These are phyloP conservation scores for Xestia xanthographa DNA, from an alignment of 2,888 invertebrate genomes.

Conservation along the genomic window DNA sequence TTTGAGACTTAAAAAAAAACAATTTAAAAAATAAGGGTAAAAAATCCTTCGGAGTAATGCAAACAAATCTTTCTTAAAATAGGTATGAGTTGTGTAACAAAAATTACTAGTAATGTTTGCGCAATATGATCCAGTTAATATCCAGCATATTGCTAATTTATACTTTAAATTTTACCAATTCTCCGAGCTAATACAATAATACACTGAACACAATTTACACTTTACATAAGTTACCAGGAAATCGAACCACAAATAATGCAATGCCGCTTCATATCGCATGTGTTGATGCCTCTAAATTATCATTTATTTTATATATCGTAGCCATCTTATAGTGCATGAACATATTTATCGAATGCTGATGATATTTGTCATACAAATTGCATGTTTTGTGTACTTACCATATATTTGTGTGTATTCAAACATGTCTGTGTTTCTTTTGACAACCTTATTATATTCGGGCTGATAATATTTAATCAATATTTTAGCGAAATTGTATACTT, in stretches of 20 bases:
- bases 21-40: not conserved
- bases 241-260: slow-evolving; percentile 86
- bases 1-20: not conserved
- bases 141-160: not conserved
- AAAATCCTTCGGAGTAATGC: not conserved
- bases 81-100: too few relatives aligned
- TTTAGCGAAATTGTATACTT: not conserved
- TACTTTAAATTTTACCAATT: not conserved
- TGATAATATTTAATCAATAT: not conserved
- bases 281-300: slow-evolving; percentile 68
- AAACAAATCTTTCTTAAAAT: not conserved
- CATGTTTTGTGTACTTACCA: slow-evolving; percentile 82
- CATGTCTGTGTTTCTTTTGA: slow-evolving; percentile 50
- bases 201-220: slow-evolving; percentile 39
- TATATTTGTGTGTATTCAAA: slow-evolving; percentile 52
- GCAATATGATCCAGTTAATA: not conserved
- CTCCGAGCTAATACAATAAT: not conserved
- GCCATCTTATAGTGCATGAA: slow-evolving; percentile 76
- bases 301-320: slow-evolving; percentile 77
- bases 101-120: not conserved
- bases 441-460: slow-evolving; percentile 53
- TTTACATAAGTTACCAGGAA: slow-evolving; percentile 40
- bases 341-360: slow-evolving; percentile 69
- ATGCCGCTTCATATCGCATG: slow-evolving; percentile 80
- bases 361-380: slow-evolving; percentile 73